Conservation (phyloP, 2,888 invertebrate species). For the Lasioglossum lativentre region DNA sequence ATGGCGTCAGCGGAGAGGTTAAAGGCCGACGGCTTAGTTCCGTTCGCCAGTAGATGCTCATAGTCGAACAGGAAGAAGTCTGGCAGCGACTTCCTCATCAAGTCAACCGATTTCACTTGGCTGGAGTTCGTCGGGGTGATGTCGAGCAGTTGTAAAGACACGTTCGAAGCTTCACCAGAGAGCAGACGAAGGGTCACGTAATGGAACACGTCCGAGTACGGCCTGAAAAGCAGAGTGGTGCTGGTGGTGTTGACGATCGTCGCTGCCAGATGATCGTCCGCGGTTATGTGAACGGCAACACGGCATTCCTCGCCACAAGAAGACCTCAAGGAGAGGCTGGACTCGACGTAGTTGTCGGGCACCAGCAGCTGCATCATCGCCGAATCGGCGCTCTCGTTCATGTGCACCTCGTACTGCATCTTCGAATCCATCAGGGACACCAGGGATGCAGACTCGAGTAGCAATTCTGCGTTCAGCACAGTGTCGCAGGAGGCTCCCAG, state of each 20-base stretch:
- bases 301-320: conserved; percentile 78
- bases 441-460: conserved; percentile 85
- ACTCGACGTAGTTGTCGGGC: conserved; percentile 68
- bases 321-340: conserved; percentile 72
- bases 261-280: conserved; percentile 69
- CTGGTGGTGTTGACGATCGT: conserved; percentile 71
- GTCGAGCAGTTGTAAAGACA: conserved; percentile 59
- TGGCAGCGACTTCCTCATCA: conserved; percentile 88
- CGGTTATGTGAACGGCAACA: conserved; percentile 74
- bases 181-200: conserved; percentile 76
- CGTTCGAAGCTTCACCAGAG: conserved; percentile 69
- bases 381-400: conserved; percentile 71
- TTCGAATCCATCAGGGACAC: conserved; percentile 69
- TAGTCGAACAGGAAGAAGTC: conserved; percentile 92
- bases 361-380: conserved; percentile 76
- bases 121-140: conserved; percentile 64
- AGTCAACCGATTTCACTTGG: conserved; percentile 79
- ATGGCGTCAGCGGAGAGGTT: conserved; percentile 89
- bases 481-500: conserved; percentile 89
- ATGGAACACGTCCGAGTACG: conserved; percentile 76
- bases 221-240: conserved; percentile 72
- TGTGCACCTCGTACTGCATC: conserved; percentile 58
- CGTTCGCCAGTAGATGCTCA: conserved; percentile 88
- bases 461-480: conserved; percentile 88
- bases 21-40: conserved; percentile 88